These are phyloP conservation scores for Acrossocheilus wenchowensis DNA, from an alignment of 2,797 vertebrate genomes.

Conservation along the genomic window DNA sequence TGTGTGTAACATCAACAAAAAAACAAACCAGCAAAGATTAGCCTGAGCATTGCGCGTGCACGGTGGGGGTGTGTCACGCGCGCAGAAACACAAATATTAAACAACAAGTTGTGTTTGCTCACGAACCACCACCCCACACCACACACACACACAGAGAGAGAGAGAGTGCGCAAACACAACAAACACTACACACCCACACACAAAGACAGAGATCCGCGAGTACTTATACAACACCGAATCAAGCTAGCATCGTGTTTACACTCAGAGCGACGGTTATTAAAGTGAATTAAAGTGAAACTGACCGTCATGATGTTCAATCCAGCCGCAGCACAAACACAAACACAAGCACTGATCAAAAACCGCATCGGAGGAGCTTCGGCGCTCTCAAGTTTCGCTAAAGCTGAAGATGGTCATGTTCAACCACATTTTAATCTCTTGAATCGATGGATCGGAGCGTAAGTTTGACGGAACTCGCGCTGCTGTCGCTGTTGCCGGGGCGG, in stretches of 20 bases:
- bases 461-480: conserved; percentile 12
- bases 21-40: neutral
- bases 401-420: neutral
- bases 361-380: neutral
- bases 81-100: conserved; percentile 3
- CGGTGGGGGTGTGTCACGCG: conserved; percentile 32
- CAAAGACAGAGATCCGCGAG: neutral
- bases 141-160: neutral
- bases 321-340: conserved; percentile 46
- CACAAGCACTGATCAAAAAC: conserved; percentile 49
- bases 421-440: neutral
- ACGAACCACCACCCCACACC: neutral
- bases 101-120: neutral
- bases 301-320: conserved; percentile 81
- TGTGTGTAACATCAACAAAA: neutral
- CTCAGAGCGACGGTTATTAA: neutral
- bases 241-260: neutral
- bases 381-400: neutral
- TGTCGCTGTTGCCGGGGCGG: conserved; percentile 79
- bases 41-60: conserved; percentile 13
- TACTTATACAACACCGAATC: neutral
- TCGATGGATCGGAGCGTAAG: neutral
- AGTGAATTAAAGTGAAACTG: conserved; percentile 58
- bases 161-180: neutral
- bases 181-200: neutral